Conservation (phyloP, 2,797 vertebrate genomes). For the Parauchenoglanis punctatus region DNA sequence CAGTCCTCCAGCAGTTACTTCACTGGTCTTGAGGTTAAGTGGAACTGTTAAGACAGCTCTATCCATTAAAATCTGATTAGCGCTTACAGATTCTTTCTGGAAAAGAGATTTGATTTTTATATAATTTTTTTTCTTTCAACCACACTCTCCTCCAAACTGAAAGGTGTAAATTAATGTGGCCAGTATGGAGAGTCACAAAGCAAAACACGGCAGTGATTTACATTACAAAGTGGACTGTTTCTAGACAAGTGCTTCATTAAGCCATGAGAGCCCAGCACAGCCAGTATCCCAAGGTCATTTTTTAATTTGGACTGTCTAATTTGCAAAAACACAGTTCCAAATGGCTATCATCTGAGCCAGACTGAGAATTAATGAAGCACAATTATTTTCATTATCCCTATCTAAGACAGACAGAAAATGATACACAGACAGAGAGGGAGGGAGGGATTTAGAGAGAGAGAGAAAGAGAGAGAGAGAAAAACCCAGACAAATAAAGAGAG, state of each 20-base stretch:
- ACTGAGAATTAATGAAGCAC: constrained; percentile 96
- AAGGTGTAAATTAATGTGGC: constrained; percentile 64
- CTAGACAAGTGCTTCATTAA: constrained; percentile 90
- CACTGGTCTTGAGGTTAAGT: constrained; percentile 57
- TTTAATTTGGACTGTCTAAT: constrained; percentile 97
- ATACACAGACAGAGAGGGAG: constrained; percentile 72
- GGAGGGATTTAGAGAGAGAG: constrained; percentile 46
- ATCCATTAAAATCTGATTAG: constrained; percentile 54
- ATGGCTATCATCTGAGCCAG: constrained; percentile 94
- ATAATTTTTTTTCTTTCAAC: constrained; percentile 26
- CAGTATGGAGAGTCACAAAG: constrained; percentile 63
- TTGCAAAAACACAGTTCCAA: constrained; percentile 99
- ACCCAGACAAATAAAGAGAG: constrained; percentile 60
- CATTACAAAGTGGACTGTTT: constrained; percentile 83
- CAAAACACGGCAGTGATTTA: constrained; percentile 75
- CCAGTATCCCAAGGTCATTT: constrained; percentile 96
- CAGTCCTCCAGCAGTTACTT: constrained; percentile 45
- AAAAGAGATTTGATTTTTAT: constrained; percentile 49
- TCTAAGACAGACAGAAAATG: constrained; percentile 85
- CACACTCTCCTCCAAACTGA: constrained; percentile 53
- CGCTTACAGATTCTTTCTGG: constrained; percentile 55
- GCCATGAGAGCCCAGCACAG: constrained; percentile 82
- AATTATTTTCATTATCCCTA: constrained; percentile 97
- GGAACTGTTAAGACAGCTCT: constrained; percentile 57
- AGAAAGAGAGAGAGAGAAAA: constrained; percentile 25